These are phyloP conservation scores for Cylas formicarius DNA, from an alignment of 1,140 invertebrate species.

Conservation along the genomic window DNA sequence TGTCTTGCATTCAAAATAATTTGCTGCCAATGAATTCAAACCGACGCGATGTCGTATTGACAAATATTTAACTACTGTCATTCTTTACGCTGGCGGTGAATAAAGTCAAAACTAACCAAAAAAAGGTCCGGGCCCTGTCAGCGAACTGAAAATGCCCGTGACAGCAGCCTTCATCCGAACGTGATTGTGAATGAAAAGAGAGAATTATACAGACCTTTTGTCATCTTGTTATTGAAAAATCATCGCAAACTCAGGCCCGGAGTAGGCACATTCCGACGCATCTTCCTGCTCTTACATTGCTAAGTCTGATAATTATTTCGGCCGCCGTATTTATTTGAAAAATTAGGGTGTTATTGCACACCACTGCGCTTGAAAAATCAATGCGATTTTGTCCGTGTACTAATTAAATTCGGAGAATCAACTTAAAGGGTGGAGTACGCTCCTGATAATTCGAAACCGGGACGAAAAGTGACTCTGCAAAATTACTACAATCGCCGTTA, in stretches of 20 bases:
- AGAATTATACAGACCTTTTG: slow-evolving; percentile 5
- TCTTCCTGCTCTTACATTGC: no score
- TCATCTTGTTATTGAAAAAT: slow-evolving; percentile 1
- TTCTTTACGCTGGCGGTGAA: not conserved
- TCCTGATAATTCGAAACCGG: not conserved
- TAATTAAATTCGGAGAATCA: no score
- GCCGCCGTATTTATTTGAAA: no score
- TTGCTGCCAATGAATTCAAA: no score
- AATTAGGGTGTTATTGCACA: no score
- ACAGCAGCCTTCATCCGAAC: not conserved
- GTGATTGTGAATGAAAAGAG: slow-evolving; percentile 3
- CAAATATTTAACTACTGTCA: slow-evolving; percentile 1
- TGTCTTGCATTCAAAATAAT: no score
- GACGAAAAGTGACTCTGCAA: not conserved
- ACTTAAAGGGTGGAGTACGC: not conserved
- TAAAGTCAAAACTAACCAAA: slow-evolving; percentile 3
- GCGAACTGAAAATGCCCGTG: not conserved
- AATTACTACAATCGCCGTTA: slow-evolving; percentile 7
- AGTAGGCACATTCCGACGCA: no score
- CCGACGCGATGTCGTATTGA: not conserved
- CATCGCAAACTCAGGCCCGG: no score
- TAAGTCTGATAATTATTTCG: no score
- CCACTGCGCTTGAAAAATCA: no score
- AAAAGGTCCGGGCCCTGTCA: slow-evolving; percentile 1
- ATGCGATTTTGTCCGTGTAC: no score